These are phyloP conservation scores for Anarhynchus alexandrinus DNA, from an alignment of 2,113 vertebrate genomes.

Conservation along the genomic window DNA sequence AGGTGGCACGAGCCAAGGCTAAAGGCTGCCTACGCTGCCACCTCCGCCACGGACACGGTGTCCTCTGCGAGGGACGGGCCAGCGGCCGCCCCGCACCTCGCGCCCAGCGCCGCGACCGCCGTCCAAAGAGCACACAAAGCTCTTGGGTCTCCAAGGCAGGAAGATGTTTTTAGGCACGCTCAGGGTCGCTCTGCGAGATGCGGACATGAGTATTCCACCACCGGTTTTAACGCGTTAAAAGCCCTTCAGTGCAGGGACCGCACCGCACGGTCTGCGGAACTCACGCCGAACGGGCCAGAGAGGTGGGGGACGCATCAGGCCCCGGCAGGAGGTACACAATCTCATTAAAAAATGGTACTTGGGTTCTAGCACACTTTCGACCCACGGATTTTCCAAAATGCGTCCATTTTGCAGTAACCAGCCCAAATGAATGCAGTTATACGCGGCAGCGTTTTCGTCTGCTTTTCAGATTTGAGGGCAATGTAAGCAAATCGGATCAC, in stretches of 20 bases:
- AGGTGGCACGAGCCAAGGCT: no score
- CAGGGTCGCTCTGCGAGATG: neutral
- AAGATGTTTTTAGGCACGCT: neutral
- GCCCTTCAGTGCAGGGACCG: neutral
- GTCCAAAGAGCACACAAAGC: neutral
- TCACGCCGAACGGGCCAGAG: neutral
- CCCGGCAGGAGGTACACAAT: neutral
- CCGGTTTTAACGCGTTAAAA: neutral
- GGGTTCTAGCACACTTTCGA: neutral
- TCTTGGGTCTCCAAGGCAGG: neutral
- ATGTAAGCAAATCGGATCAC: neutral
- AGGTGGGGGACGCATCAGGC: neutral
- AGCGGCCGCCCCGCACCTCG: no score
- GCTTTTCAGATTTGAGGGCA: neutral
- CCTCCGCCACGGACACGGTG: no score
- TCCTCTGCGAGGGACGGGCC: no score
- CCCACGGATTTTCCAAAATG: neutral
- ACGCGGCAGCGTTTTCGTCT: accelerated
- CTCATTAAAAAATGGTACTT: neutral
- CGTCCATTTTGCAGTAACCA: neutral
- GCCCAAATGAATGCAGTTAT: neutral
- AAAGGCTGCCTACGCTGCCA: no score
- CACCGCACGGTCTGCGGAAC: neutral
- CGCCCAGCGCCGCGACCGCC: neutral
- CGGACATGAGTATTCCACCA: neutral